A percentile compares a stretch with the other conserved stretches of the same genome.
Evolutionary conservation across 2,888 invertebrate genomes (phyloP).

Genomic region (Troilus luridus): DNA sequence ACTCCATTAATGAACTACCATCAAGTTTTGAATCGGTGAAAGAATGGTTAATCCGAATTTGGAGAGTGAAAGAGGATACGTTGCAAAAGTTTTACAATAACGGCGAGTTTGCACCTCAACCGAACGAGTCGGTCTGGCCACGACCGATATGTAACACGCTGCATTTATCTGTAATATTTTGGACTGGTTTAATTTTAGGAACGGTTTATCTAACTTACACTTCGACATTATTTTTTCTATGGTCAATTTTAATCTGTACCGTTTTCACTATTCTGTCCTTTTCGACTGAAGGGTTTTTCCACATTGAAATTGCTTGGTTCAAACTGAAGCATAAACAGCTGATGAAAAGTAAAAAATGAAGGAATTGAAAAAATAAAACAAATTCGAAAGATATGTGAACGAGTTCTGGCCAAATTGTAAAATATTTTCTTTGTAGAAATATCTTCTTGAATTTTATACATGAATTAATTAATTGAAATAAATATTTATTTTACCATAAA

Average conservation of each 20-base stretch:
- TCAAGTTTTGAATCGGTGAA: constrained; percentile 60
- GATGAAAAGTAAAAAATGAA: constrained; percentile 30
- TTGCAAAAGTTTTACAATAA: constrained; percentile 61
- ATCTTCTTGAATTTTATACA: not conserved
- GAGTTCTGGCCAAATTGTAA: not conserved
- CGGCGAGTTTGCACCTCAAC: constrained; percentile 59
- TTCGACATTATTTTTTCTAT: constrained; percentile 60
- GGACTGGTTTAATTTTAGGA: constrained; percentile 71
- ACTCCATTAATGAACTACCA: constrained; percentile 61
- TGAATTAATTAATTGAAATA: not conserved
- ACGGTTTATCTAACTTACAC: constrained; percentile 62
- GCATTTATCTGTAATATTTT: constrained; percentile 75
- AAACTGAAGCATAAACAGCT: constrained; percentile 57
- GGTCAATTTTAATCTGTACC: constrained; percentile 60
- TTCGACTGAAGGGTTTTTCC: constrained; percentile 64
- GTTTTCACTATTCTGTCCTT: constrained; percentile 63
- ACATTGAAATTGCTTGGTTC: constrained; percentile 63
- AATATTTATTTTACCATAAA: not conserved
- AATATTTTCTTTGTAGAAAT: not conserved
- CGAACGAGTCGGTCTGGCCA: constrained; percentile 60
- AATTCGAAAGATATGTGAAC: not conserved
- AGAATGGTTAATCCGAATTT: constrained; percentile 58
- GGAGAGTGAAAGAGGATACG: constrained; percentile 62
- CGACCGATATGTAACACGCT: constrained; percentile 68
- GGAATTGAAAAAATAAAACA: not conserved